Evolutionary conservation across 92 coral and sea anemone genomes (phyloP).

Genomic region (Epizoanthus ramosus): DNA sequence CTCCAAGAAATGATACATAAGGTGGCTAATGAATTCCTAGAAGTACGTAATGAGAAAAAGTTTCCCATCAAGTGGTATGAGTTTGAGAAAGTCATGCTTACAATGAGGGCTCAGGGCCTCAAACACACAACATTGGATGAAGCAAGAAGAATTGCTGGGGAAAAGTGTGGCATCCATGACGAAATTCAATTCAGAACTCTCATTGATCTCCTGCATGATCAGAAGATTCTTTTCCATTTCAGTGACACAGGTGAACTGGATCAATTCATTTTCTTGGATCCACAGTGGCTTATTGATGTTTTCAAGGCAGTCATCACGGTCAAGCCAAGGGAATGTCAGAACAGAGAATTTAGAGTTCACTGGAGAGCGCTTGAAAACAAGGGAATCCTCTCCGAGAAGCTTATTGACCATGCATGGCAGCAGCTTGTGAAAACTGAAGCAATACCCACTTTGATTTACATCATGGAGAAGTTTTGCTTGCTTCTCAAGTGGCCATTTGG

Average conservation of each 20-base stretch:
- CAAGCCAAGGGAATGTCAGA: slow-evolving; percentile 18
- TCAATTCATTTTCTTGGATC: slow-evolving; percentile 51
- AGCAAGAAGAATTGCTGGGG: slow-evolving; percentile 39
- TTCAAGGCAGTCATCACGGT: slow-evolving; percentile 64
- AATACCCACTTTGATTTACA: slow-evolving; percentile 24
- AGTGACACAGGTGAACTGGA: slow-evolving; percentile 35
- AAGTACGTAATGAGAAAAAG: neutral
- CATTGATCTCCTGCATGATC: slow-evolving; percentile 58
- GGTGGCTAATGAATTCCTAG: neutral
- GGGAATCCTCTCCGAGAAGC: slow-evolving; percentile 47
- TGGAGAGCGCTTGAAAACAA: slow-evolving; percentile 53
- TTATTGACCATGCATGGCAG: slow-evolving; percentile 43
- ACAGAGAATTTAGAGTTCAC: slow-evolving; percentile 18
- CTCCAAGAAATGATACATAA: neutral
- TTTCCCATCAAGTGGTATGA: slow-evolving; percentile 56
- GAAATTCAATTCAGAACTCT: slow-evolving; percentile 39
- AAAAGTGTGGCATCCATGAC: slow-evolving; percentile 23
- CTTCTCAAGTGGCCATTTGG: slow-evolving; percentile 50
- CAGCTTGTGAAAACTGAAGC: slow-evolving; percentile 13
- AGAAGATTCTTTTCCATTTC: slow-evolving; percentile 55
- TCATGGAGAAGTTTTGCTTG: slow-evolving; percentile 61
- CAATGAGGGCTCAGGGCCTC: slow-evolving; percentile 18
- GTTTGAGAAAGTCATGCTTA: slow-evolving; percentile 49
- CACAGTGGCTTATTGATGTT: slow-evolving; percentile 63
- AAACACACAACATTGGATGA: slow-evolving; percentile 30